Conservation (phyloP, 37 sponge, comb jelly and placozoan species). For the Ianthella basta region DNA sequence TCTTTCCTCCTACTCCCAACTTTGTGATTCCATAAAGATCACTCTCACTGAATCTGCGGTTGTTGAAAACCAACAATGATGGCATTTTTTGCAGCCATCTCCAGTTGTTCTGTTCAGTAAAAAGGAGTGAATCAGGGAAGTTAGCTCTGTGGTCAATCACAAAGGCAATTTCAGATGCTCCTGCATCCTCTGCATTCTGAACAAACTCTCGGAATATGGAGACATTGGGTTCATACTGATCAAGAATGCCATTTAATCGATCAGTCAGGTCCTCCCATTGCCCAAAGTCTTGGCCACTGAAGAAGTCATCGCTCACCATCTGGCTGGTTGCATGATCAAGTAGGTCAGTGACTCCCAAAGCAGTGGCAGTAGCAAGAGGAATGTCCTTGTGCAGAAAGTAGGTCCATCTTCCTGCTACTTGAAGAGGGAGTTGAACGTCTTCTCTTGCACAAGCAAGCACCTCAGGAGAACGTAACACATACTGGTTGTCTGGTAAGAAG, state of each 20-base stretch:
- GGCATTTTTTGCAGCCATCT: constrained; percentile 52
- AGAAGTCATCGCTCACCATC: constrained; percentile 41
- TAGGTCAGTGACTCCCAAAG: constrained; percentile 39
- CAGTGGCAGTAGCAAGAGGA: constrained; percentile 22
- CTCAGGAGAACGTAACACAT: too few species aligned
- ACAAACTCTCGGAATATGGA: constrained; percentile 78
- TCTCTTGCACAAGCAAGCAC: too few species aligned
- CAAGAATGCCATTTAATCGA: constrained; percentile 63
- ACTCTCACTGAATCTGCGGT: constrained; percentile 63
- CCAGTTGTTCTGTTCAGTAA: constrained; percentile 47
- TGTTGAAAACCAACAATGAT: constrained; percentile 72
- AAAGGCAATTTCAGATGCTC: constrained; percentile 70
- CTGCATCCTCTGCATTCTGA: constrained; percentile 87
- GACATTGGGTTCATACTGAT: constrained; percentile 61
- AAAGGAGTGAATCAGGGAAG: constrained; percentile 33
- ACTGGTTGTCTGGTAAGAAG: too few species aligned
- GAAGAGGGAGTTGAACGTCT: not conserved
- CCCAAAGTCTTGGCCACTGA: constrained; percentile 71
- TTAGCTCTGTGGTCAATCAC: constrained; percentile 54
- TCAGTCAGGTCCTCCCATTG: constrained; percentile 78
- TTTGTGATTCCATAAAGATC: constrained; percentile 75
- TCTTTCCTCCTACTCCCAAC: constrained; percentile 81
- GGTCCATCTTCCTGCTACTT: constrained; percentile 8
- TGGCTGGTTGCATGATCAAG: constrained; percentile 44
- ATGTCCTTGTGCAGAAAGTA: constrained; percentile 41